Evolutionary conservation across 2,113 vertebrate species (phyloP), one percentile per base, ranked within the genome.

Genomic region (Atherinomorus stipes): DNA sequence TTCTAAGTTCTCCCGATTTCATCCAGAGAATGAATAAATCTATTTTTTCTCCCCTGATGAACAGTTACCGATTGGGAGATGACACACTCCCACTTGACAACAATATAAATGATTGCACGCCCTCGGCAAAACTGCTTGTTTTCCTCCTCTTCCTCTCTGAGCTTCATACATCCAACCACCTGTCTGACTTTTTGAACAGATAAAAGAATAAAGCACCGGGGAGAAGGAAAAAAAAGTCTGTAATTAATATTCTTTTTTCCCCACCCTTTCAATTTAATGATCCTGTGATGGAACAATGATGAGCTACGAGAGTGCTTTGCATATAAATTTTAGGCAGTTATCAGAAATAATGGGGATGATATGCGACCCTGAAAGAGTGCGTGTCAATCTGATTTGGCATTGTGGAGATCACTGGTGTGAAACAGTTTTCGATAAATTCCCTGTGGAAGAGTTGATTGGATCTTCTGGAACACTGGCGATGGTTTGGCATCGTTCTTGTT

Each of bases 241-340:
- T 58, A 75, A 85, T 90, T 80, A 90, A 83, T 80, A 79, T 78
- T 70, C 79, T 54, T 49, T 78, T 63, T 76, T 68, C 61, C 53
- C 31, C 3, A 4, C 31, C 31, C 8, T 81, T 71, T 34, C 76
- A 72, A 63, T 66, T 70, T 81, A 81, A 88, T 86, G 80, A 80
- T 82, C 74, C 42, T 18, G 50, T 66, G 40, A 72, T 57, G 42
- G 64, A 53, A 88, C 58, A 82, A 80, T 83, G 79, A 81, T 52
- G 73, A 85, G 83, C 81, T 31, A 40, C 16, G 71, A 76, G 34
- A 60, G 64, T 71, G 71, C 76, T 88, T 84, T 87, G 86, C 85
- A 91, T 87, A 83, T 64, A 70, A 81, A 81, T 87, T 79, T 83
- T 61, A 50, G 37, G 44, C 68, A 26, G 73, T 83, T 80, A 80